Conservation (phyloP, 2,888 invertebrate genomes). For the Rhorus exstirpatorius region DNA sequence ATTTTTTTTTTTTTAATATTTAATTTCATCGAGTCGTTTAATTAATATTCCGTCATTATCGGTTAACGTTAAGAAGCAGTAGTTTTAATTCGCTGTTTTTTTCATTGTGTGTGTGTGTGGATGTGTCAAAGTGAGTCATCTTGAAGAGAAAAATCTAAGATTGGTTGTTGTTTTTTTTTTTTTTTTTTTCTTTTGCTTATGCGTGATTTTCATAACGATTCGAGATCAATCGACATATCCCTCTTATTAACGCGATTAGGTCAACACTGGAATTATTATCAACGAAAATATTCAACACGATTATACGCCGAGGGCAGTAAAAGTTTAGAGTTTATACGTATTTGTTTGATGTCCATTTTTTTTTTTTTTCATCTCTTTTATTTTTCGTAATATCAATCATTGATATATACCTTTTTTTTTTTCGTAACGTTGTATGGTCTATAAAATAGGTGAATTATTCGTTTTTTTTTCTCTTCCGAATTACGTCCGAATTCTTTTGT, state of each 20-base stretch:
- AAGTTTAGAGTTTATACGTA: conserved; percentile 50
- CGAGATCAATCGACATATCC: conserved; percentile 24
- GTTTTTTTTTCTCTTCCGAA: conserved; percentile 13
- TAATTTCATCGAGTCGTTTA: not conserved
- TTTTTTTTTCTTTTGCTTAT: conserved; percentile 4
- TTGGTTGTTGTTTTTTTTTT: not conserved
- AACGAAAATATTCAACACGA: conserved; percentile 65
- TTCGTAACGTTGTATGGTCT: conserved; percentile 23
- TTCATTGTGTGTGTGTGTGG: conserved; percentile 13
- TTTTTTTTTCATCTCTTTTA: conserved; percentile 7
- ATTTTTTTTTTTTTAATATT: conserved; percentile 25
- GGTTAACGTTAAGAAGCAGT: conserved; percentile 52
- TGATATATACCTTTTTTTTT: conserved; percentile 15
- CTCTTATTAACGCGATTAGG: conserved; percentile 65
- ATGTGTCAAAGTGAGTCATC: too few species aligned
- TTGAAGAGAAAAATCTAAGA: conserved; percentile 57
- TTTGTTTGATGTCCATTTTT: conserved; percentile 44
- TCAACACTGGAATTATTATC: conserved; percentile 70
- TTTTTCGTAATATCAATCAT: too few species aligned
- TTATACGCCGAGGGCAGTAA: conserved; percentile 68
- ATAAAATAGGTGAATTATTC: conserved; percentile 54
- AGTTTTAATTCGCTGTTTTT: conserved; percentile 64
- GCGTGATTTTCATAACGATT: conserved; percentile 40
- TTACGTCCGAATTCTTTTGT: conserved; percentile 3
- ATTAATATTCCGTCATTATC: conserved; percentile 22